Evolutionary conservation across 2,797 vertebrate species (phyloP).

Genomic region (Crocodylus rhombifer): DNA sequence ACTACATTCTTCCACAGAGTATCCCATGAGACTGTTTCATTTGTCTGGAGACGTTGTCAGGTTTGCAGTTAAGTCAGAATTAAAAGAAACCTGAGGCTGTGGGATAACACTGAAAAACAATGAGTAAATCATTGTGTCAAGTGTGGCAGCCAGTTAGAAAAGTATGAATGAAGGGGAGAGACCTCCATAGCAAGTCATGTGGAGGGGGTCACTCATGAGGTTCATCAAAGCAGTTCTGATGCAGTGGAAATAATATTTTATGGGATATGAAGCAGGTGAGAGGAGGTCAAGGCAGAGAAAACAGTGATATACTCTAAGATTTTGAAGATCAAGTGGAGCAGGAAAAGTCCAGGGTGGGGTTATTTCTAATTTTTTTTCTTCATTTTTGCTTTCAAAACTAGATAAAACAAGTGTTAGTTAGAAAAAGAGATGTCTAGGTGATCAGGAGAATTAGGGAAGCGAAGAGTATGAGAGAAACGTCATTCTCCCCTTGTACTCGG

Average conservation of each 20-base stretch:
- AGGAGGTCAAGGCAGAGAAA: not conserved
- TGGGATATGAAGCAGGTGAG: constrained; percentile 2
- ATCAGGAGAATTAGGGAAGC: not conserved
- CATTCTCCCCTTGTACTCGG: too few relatives aligned
- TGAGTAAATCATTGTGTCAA: not conserved
- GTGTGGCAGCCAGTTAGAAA: not conserved
- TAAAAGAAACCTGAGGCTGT: not conserved
- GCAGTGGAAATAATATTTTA: not conserved
- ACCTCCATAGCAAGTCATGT: not conserved
- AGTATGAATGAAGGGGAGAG: not conserved
- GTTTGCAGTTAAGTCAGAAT: not conserved
- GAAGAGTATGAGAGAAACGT: not conserved
- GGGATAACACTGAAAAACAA: not conserved
- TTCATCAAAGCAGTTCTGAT: not conserved
- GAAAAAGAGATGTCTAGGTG: not conserved
- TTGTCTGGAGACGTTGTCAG: not conserved
- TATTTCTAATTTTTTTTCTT: accelerated
- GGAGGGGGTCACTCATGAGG: not conserved
- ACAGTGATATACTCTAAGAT: not conserved
- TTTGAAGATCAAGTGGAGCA: not conserved
- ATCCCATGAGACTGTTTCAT: not conserved
- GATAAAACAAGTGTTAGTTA: not conserved
- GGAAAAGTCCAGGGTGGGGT: not conserved
- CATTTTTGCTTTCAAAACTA: not conserved
- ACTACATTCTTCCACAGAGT: not conserved